These are phyloP conservation scores for Machimus rusticus DNA, from an alignment of 2,888 invertebrate species.

Conservation along the genomic window DNA sequence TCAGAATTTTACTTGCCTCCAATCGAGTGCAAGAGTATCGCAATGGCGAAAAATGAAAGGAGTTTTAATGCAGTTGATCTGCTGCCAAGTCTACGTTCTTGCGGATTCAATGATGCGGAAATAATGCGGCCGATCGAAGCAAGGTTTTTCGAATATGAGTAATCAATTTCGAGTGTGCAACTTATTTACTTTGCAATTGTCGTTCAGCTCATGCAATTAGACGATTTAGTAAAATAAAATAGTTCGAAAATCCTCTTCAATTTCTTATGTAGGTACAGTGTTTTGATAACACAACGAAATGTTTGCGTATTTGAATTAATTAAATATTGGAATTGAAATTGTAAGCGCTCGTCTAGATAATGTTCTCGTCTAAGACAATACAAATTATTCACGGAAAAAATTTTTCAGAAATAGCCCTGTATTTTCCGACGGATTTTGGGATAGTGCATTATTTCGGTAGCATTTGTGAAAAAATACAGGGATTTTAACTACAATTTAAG, in stretches of 20 bases:
- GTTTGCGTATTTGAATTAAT: too few species aligned
- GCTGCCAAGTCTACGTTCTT: not conserved
- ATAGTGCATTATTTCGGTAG: too few species aligned
- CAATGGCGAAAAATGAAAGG: not conserved
- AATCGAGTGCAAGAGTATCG: not conserved
- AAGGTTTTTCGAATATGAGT: not conserved
- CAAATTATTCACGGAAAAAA: too few species aligned
- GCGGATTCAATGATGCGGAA: not conserved
- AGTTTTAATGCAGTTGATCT: not conserved
- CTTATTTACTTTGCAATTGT: not conserved
- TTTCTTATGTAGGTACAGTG: too few species aligned
- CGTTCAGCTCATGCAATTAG: not conserved
- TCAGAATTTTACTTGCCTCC: not conserved
- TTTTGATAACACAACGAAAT: too few species aligned
- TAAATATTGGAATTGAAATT: too few species aligned
- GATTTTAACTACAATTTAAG: too few species aligned
- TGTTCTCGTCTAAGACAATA: too few species aligned
- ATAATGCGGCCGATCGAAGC: not conserved
- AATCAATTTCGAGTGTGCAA: not conserved
- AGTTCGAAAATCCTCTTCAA: not conserved
- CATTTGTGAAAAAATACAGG: too few species aligned
- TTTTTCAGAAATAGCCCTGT: too few species aligned
- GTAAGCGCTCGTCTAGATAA: too few species aligned
- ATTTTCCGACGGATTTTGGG: too few species aligned
- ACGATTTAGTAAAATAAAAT: not conserved